phyloP scores from a whole-genome alignment of 2,888 invertebrate genomes.

The Amitus sp. region DNA sequence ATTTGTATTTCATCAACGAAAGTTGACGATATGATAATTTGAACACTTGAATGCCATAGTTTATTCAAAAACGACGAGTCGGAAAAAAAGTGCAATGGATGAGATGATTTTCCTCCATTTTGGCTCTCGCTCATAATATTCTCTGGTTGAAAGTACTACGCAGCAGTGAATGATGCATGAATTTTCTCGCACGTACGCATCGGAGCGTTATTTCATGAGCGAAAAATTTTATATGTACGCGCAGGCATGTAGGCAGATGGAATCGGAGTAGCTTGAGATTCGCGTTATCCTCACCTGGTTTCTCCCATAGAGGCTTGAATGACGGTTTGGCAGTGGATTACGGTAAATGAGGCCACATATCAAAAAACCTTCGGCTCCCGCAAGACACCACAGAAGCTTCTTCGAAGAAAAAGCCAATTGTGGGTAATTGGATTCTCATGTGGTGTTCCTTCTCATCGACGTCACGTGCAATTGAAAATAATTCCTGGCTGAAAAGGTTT shows the following conservation, averaged over 20 bases:
- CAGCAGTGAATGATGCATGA: constrained; percentile 6
- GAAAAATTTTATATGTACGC: constrained; percentile 1
- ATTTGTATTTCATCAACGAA: no score
- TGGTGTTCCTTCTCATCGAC: neutral
- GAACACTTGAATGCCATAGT: no score
- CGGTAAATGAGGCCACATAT: constrained; percentile 16
- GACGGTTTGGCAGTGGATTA: constrained; percentile 12
- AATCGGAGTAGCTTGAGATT: constrained; percentile 58
- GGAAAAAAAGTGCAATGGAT: no score
- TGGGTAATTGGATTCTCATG: constrained; percentile 55
- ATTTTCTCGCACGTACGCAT: constrained; percentile 3
- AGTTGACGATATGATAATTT: no score
- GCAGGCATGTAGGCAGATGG: constrained; percentile 52
- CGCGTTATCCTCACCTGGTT: constrained; percentile 58
- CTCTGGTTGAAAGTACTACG: neutral
- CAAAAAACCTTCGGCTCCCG: constrained; percentile 9
- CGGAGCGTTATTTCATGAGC: constrained; percentile 10
- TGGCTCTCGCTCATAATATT: constrained; percentile 5
- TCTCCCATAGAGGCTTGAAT: constrained; percentile 45
- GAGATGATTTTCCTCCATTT: neutral
- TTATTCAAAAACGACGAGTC: no score
- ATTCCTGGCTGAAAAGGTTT: constrained; percentile 2
- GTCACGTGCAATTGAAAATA: constrained; percentile 3
- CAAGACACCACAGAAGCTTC: constrained; percentile 6
- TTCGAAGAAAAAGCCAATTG: constrained; percentile 47